Evolutionary conservation across 2,888 invertebrate genomes (phyloP).

Genomic region (Drosophila subquinaria): DNA sequence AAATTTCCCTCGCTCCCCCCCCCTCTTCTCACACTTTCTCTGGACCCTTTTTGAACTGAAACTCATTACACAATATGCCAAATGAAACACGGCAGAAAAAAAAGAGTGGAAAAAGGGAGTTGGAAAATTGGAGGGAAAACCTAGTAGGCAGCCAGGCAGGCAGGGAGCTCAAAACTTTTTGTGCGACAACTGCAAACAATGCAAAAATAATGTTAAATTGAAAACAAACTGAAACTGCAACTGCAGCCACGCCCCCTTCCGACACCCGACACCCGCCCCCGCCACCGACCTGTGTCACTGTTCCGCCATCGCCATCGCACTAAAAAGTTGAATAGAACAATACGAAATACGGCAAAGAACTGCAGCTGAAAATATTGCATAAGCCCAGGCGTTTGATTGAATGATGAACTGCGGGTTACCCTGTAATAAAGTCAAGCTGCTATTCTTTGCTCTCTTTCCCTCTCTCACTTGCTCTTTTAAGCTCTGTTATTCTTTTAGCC

Average conservation of each 20-base stretch:
- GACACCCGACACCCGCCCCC: too few species aligned
- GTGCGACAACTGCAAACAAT: slow-evolving; percentile 56
- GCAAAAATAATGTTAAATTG: slow-evolving; percentile 55
- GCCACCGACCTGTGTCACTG: neutral
- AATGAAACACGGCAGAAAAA: slow-evolving; percentile 5
- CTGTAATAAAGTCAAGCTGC: neutral
- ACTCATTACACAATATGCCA: slow-evolving; percentile 52
- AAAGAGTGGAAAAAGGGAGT: too few species aligned
- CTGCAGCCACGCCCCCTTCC: slow-evolving; percentile 1
- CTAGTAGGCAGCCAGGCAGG: neutral
- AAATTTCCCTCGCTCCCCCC: neutral
- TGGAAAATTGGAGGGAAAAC: neutral
- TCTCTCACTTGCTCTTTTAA: too few species aligned
- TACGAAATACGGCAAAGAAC: slow-evolving; percentile 14
- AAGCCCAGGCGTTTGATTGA: neutral
- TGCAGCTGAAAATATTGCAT: slow-evolving; percentile 8
- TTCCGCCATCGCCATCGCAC: neutral
- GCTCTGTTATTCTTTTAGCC: too few species aligned
- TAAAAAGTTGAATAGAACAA: slow-evolving; percentile 18
- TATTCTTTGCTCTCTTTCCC: too few species aligned
- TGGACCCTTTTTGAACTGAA: slow-evolving; percentile 10
- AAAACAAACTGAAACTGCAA: slow-evolving; percentile 24
- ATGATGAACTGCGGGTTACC: neutral
- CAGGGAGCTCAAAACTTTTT: slow-evolving; percentile 24
- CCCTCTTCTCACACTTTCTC: neutral